Evolutionary conservation across 2,888 invertebrate genomes (phyloP).

Genomic region (Cistogaster globosa): DNA sequence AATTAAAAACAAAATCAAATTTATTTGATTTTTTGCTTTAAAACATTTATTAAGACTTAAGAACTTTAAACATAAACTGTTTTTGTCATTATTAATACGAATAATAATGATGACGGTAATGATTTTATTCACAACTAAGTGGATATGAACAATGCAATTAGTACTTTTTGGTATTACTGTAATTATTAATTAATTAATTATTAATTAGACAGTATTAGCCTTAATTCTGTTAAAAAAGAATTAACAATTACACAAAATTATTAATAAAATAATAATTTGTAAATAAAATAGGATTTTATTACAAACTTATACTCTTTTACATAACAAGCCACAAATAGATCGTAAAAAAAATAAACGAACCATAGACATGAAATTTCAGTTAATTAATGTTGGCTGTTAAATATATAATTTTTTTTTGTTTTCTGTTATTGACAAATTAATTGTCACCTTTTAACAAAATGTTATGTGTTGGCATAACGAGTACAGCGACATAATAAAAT

Average conservation of each 20-base stretch:
- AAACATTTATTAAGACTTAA: too few species aligned
- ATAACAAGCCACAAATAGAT: neutral
- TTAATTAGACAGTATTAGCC: too few species aligned
- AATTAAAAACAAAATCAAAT: too few species aligned
- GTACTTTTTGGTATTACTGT: too few species aligned
- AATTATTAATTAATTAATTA: too few species aligned
- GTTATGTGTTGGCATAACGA: slow-evolving; percentile 51
- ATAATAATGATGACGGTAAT: too few species aligned
- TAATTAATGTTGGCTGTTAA: slow-evolving; percentile 71
- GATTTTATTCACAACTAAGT: too few species aligned
- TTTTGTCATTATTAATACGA: too few species aligned
- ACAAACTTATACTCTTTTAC: neutral
- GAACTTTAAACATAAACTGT: too few species aligned
- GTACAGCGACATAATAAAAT: slow-evolving; percentile 11
- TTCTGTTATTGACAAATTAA: slow-evolving; percentile 80
- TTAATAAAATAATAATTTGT: neutral
- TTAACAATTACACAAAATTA: neutral
- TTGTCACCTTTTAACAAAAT: slow-evolving; percentile 82
- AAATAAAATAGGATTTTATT: neutral
- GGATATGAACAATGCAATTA: too few species aligned
- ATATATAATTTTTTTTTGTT: slow-evolving; percentile 55
- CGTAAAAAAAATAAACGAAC: slow-evolving; percentile 49
- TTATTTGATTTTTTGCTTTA: too few species aligned
- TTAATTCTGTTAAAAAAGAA: neutral
- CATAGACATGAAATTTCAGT: slow-evolving; percentile 51